A percentile compares a stretch with the other conserved stretches of the same genome.
These are phyloP conservation scores for Lumbricus terrestris DNA, from an alignment of 2,888 invertebrate species.

Conservation along the genomic window DNA sequence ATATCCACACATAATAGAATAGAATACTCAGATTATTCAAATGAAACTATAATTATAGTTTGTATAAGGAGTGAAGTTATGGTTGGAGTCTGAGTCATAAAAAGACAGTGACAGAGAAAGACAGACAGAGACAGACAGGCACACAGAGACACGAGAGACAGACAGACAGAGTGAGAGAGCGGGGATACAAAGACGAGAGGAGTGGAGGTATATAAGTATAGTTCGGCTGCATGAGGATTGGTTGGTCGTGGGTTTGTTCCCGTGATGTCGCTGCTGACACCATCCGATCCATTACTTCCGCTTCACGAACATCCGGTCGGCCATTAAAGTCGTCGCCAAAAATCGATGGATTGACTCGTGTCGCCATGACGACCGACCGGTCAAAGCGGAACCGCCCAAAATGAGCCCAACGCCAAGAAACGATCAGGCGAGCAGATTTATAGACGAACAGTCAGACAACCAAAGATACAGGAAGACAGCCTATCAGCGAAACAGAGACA, in stretches of 20 bases:
- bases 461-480: background rate
- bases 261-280: conserved; percentile 4
- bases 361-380: conserved; percentile 8
- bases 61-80: background rate
- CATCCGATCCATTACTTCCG: conserved; percentile 9
- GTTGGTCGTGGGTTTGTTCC: background rate
- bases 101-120: background rate
- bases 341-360: background rate
- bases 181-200: background rate
- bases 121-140: background rate
- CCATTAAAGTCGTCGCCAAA: conserved; percentile 15
- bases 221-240: background rate
- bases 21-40: no score
- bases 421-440: background rate
- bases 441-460: background rate
- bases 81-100: background rate
- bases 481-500: no score
- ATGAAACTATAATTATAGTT: no score
- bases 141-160: background rate
- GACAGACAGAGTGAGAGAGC: no score
- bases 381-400: conserved; percentile 3
- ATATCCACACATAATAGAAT: no score
- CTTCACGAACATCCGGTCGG: background rate
- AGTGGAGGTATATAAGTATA: background rate
- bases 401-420: background rate